Base-by-base conservation (phyloP, 2,888 invertebrate species). In the Parasteatoda lunata region DNA sequence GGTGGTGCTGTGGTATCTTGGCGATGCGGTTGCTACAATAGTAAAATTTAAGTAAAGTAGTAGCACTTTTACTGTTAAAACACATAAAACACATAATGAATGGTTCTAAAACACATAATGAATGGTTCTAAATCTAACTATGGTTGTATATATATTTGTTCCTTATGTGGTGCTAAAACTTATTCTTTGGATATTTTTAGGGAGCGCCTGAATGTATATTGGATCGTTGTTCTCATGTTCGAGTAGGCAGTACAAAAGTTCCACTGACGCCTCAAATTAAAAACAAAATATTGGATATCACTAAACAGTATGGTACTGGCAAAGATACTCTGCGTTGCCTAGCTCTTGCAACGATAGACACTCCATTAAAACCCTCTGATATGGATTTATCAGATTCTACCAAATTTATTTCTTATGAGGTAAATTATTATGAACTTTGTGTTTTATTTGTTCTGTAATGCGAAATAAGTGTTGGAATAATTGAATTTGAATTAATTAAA, bases 201-300 rank as follows among this genome's bases (percentile, higher is more conserved):
- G 99, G 99, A 90, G 99, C 99, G 13, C 97, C 99, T 69, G 99
- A 99, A 93, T 98, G 98, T 92, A 96, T 98, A 52, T 94, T 99
- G 91, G 98, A 98, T 9, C 95, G 99, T 91, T 99, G 99, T 93
- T 96, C 97, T 89, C 98, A 98, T 93, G 97, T 98, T 89, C 96
- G 99, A 90, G 96, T 99, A 90, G 98, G 98, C 90, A 95, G 95
- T 83, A 94, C 94, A 92, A 99, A 98, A 93, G 93, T 98, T 84
- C 96, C 99, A 90, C 95, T 99, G 91, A 98, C 96, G 90, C 94
- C 96, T 68, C 94, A 95, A 78, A 94, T 99, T 91, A 98, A 97
- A 94, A 95, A 95, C 92, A 96, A 96, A 93, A 99, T 99, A 92
- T 93, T 99, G 92, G 97, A 97, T 8, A 94, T 98, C 90, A 98